Conservation (phyloP, 2,113 vertebrate species). For the Phalacrocorax carbo region DNA sequence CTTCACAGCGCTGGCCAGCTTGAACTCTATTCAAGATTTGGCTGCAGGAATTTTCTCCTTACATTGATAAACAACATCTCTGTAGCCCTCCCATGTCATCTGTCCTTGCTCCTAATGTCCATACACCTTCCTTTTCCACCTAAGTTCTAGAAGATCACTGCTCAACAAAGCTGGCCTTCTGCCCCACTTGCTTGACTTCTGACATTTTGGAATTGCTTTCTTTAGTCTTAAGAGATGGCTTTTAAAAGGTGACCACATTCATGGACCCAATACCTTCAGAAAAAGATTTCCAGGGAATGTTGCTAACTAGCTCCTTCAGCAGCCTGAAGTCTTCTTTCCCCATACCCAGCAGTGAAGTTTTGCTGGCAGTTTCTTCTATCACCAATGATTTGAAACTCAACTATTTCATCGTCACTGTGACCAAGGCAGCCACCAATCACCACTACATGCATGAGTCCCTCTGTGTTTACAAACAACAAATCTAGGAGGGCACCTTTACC, state of each 20-base stretch:
- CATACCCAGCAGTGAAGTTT: not conserved
- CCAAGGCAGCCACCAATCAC: not conserved
- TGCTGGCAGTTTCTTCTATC: not conserved
- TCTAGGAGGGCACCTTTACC: not conserved
- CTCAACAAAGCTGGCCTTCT: too few relatives aligned
- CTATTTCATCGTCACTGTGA: not conserved
- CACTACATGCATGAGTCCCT: rapidly evolving
- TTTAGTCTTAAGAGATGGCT: not conserved
- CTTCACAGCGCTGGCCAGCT: too few relatives aligned
- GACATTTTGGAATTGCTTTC: not conserved
- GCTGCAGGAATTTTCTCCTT: too few relatives aligned
- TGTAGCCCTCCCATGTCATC: too few relatives aligned
- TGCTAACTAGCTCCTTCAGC: not conserved
- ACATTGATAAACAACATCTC: too few relatives aligned
- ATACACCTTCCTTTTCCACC: too few relatives aligned
- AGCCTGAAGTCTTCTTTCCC: not conserved
- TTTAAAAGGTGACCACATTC: not conserved
- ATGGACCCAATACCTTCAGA: not conserved
- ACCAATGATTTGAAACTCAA: rapidly evolving
- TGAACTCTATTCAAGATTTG: too few relatives aligned
- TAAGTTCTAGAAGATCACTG: too few relatives aligned
- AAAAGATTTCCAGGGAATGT: not conserved
- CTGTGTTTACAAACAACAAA: not conserved
- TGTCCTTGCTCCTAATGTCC: too few relatives aligned
- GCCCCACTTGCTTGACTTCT: too few relatives aligned